A percentile compares a stretch with the other conserved stretches of the same genome.
Conservation (phyloP, 35 echinoderm and acorn worm species). For the Hemicentrotus pulcherrimus region DNA sequence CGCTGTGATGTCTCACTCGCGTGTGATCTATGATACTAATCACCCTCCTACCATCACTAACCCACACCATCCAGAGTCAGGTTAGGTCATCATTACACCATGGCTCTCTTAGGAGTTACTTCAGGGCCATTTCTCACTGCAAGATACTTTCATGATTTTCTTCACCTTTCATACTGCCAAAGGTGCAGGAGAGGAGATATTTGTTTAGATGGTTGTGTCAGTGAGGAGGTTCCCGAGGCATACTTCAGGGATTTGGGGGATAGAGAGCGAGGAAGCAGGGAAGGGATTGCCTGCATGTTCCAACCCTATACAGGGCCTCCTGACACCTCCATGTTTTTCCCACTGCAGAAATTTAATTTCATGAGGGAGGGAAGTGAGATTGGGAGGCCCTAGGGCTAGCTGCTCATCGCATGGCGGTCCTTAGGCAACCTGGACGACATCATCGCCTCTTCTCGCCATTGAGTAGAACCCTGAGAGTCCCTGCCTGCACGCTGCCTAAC, state of each 20-base stretch:
- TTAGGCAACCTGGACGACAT: slow-evolving; percentile 16
- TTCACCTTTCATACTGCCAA: neutral
- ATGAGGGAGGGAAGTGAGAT: slow-evolving; percentile 27
- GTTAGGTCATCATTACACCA: slow-evolving; percentile 11
- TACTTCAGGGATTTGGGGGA: neutral
- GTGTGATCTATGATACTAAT: slow-evolving; percentile 19
- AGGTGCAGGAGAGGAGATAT: neutral
- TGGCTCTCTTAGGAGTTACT: neutral
- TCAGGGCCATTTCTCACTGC: neutral
- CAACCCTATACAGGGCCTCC: neutral
- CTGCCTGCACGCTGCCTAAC: neutral
- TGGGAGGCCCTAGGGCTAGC: slow-evolving; percentile 32
- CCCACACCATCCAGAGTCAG: neutral
- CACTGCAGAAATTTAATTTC: slow-evolving; percentile 41
- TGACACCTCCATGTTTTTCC: slow-evolving; percentile 22
- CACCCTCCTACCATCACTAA: neutral
- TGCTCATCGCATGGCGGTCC: neutral
- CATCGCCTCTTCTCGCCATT: neutral
- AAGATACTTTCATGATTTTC: neutral
- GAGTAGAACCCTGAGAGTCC: neutral
- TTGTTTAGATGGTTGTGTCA: neutral
- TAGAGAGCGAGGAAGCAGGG: neutral
- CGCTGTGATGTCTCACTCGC: neutral
- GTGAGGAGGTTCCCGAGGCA: neutral
- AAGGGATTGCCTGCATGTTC: neutral